These are phyloP conservation scores for Apodemia zela DNA, from an alignment of 2,888 invertebrate species.

Conservation along the genomic window DNA sequence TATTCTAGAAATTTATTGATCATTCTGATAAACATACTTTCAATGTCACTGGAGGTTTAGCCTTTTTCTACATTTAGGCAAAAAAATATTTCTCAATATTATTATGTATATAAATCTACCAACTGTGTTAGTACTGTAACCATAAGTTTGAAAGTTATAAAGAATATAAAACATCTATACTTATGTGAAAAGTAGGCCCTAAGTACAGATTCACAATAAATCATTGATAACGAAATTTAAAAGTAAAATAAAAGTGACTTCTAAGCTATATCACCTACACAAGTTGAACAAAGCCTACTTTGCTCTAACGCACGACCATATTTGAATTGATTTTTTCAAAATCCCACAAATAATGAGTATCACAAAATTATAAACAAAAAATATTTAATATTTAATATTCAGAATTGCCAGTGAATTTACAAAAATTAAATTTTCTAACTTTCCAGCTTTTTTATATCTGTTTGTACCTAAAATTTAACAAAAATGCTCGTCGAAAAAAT, in stretches of 20 bases:
- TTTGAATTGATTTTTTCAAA: not conserved
- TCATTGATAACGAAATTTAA: conserved; percentile 51
- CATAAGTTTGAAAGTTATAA: conserved; percentile 2
- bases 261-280: conserved; percentile 12
- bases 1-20: conserved; percentile 41
- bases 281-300: not conserved
- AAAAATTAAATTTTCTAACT: no score
- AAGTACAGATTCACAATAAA: conserved; percentile 54
- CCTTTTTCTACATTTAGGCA: conserved; percentile 18
- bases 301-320: conserved; percentile 4
- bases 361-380: not conserved
- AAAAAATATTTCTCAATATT: conserved; percentile 18
- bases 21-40: conserved; percentile 20
- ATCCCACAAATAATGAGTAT: conserved; percentile 5
- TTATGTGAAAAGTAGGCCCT: conserved; percentile 60
- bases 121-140: conserved; percentile 4
- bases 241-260: conserved; percentile 36
- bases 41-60: conserved; percentile 20
- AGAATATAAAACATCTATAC: conserved; percentile 20
- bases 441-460: not conserved
- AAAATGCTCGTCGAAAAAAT: not conserved
- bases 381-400: no score
- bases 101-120: not conserved
- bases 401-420: no score
- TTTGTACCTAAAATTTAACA: not conserved